Conservation (phyloP, 2,888 invertebrate genomes). For the Geotrupes spiniger region DNA sequence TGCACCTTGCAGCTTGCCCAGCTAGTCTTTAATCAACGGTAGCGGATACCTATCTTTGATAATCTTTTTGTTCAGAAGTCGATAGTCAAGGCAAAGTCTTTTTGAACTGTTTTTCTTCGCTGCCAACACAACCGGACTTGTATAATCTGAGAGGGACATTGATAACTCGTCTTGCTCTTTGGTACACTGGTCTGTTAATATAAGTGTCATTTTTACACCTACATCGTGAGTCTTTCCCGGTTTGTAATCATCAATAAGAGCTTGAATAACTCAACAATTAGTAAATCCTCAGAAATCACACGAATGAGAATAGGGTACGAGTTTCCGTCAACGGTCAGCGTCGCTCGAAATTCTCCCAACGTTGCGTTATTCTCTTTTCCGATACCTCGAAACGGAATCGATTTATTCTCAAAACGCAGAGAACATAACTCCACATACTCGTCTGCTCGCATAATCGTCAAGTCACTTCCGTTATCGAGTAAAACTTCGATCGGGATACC, state of each 20-base stretch:
- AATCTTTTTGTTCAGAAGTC: constrained; percentile 40
- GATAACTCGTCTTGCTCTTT: constrained; percentile 34
- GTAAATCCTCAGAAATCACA: constrained; percentile 14
- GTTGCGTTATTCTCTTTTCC: constrained; percentile 10
- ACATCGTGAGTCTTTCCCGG: constrained; percentile 27
- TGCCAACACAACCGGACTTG: constrained; percentile 37
- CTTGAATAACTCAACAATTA: constrained; percentile 13
- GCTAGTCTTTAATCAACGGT: constrained; percentile 41
- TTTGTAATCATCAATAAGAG: constrained; percentile 28
- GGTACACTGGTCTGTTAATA: constrained; percentile 35
- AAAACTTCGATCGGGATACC: no score
- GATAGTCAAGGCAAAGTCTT: constrained; percentile 43
- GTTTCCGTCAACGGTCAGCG: constrained; percentile 3
- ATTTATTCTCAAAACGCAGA: constrained; percentile 7
- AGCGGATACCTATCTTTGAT: constrained; percentile 36
- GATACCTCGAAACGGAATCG: constrained; percentile 11
- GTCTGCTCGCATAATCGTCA: no score
- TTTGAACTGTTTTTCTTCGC: constrained; percentile 32
- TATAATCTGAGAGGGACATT: constrained; percentile 37
- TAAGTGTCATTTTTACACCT: constrained; percentile 32
- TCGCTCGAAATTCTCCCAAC: constrained; percentile 12
- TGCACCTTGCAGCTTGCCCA: constrained; percentile 37
- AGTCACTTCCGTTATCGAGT: no score
- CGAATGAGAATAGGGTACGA: constrained; percentile 9
- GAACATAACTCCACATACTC: constrained; percentile 6